Evolutionary conservation across 2,888 invertebrate species (phyloP), one percentile per base, ranked within the genome.

Genomic region (Vesta saturnalis): DNA sequence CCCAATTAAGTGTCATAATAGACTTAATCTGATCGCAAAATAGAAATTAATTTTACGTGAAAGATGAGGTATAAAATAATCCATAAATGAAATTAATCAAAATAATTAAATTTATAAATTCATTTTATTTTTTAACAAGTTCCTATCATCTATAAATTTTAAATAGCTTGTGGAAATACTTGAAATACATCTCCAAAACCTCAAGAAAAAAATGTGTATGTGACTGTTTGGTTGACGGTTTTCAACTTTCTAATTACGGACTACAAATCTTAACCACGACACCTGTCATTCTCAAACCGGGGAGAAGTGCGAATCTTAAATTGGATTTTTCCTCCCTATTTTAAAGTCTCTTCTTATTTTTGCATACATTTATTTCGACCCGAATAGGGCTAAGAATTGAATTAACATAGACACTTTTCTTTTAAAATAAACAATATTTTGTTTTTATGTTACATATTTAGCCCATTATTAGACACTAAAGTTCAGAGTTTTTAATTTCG

Each of bases 171-270:
- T 66, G 65, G 67, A 61, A 68, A 68, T 52, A 68, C 70, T 73
- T 72, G 72, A 73, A 74, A 70, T 70, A 71, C 68, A 68, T 70
- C 73, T 52, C 56, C 55, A 63, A 69, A 60, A 67, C 69, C 65
- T 66, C 70, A 73, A 77, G 77, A 79, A 77, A 78, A 78, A 79
- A 79, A 78, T 80, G 78, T 78, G 78, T 77, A 73, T 79, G 77
- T 79, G 78, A 78, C 78, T 78, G 77, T 76, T 78, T 77, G 76
- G 76, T 77, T 75, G 78, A 76, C 80, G 78, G 79, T 80, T 81
- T 80, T 81, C 81, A 79, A 79, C 80, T 82, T 82, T 82, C 81
- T 83, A 83, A 83, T 83, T 83, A 82, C 82, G 75, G 79, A 78
- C 81, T 80, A 83, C 83, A 83, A 83, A 83, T 83, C 82, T 83